These are phyloP conservation scores for Ephialtes manifestator DNA, from an alignment of 2,888 invertebrate genomes.

Conservation along the genomic window DNA sequence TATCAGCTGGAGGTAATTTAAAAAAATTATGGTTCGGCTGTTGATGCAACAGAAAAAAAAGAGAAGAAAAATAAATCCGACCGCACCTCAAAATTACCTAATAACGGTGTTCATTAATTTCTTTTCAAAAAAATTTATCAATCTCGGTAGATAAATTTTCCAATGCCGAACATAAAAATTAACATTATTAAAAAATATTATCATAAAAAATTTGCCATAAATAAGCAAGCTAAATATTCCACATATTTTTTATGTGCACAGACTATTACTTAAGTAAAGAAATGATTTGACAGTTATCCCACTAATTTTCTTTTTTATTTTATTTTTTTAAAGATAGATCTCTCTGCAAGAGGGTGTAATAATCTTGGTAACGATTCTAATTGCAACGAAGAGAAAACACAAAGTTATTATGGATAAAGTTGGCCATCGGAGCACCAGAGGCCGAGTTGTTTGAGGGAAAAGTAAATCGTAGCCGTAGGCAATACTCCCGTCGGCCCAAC, in stretches of 20 bases:
- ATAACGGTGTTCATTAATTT: no score
- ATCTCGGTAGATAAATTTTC: neutral
- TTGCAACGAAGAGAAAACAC: slow-evolving; percentile 63
- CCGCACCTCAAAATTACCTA: no score
- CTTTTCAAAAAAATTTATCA: no score
- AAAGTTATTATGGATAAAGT: slow-evolving; percentile 65
- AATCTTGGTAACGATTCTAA: slow-evolving; percentile 66
- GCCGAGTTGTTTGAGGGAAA: slow-evolving; percentile 63
- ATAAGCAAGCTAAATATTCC: neutral
- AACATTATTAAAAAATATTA: neutral
- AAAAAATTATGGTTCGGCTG: no score
- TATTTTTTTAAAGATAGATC: neutral
- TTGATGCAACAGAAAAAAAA: no score
- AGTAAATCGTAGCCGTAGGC: slow-evolving; percentile 65
- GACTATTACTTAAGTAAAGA: neutral
- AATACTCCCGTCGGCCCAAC: slow-evolving; percentile 35
- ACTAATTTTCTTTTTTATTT: neutral
- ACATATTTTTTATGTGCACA: neutral
- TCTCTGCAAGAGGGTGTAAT: slow-evolving; percentile 50
- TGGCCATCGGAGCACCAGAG: slow-evolving; percentile 61
- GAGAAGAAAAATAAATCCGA: no score
- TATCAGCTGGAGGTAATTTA: no score
- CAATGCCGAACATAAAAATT: neutral
- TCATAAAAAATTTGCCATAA: neutral
- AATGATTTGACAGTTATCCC: neutral